Evolutionary conservation across 2,888 invertebrate genomes (phyloP).

Genomic region (Temnothorax unifasciatus): DNA sequence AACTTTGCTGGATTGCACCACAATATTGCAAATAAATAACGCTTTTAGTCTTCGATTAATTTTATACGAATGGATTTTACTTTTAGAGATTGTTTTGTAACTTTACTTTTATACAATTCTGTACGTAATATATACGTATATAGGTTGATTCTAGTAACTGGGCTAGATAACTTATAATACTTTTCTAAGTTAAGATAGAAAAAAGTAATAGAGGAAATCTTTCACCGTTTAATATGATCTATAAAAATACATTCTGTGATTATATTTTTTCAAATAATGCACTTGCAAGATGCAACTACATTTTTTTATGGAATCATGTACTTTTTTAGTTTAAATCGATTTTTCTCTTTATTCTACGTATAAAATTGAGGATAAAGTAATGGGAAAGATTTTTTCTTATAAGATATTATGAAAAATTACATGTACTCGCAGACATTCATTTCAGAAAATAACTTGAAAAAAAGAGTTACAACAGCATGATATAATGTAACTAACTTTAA

Average conservation of each 20-base stretch:
- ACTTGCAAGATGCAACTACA: not conserved
- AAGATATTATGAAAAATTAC: not conserved
- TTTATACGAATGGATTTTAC: conserved; percentile 6
- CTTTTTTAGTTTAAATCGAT: not conserved
- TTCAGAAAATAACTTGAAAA: not conserved
- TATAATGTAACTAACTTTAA: not conserved
- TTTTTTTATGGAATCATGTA: not conserved
- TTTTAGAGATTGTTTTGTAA: not conserved
- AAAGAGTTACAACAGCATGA: not conserved
- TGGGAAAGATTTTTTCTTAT: not conserved
- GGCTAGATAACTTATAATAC: not conserved
- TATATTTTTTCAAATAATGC: not conserved
- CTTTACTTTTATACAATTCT: not conserved
- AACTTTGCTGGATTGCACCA: not conserved
- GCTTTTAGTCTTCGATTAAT: not conserved
- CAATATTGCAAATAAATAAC: not conserved
- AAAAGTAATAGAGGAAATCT: not conserved
- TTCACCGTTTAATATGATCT: not conserved
- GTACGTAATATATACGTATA: not conserved
- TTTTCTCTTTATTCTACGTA: not conserved
- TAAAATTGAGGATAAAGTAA: not conserved
- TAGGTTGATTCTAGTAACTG: not conserved
- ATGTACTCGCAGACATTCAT: not conserved
- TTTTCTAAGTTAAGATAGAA: not conserved
- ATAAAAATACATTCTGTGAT: not conserved